These are phyloP conservation scores for Ibidorhyncha struthersii DNA, from an alignment of 2,113 vertebrate species.

Conservation along the genomic window DNA sequence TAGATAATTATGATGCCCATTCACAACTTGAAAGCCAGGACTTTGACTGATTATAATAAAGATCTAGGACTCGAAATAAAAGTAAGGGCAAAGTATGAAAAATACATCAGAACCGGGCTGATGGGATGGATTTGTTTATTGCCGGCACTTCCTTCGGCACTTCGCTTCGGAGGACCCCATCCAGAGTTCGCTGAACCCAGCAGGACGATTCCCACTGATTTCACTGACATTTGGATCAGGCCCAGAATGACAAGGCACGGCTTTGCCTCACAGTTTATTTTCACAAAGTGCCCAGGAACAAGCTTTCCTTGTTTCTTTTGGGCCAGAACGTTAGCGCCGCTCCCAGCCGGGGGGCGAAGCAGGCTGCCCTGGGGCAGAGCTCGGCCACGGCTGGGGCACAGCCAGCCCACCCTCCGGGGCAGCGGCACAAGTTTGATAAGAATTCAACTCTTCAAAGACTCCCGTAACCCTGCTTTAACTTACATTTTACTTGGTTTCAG, in stretches of 20 bases:
- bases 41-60: conserved; percentile 81
- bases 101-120: conserved; percentile 20
- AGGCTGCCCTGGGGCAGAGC: rapidly evolving
- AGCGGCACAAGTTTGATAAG: neutral
- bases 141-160: neutral
- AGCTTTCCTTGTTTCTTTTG: rapidly evolving
- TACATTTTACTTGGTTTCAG: neutral
- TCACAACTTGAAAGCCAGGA: conserved; percentile 83
- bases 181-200: neutral
- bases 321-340: rapidly evolving
- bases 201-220: neutral
- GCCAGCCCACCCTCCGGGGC: neutral
- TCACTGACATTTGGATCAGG: neutral
- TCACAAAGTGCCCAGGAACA: neutral
- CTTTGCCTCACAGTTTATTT: neutral
- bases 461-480: neutral
- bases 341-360: rapidly evolving
- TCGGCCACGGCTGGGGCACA: neutral
- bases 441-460: neutral
- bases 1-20: conserved; percentile 93
- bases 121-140: neutral
- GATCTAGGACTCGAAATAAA: conserved; percentile 76
- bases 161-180: neutral
- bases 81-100: conserved; percentile 61
- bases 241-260: neutral